Percentiles rank a stretch among this genome's conserved stretches.
These are phyloP conservation scores for Amphiprion ocellaris DNA, from an alignment of 2,113 vertebrate species.

Conservation along the genomic window DNA sequence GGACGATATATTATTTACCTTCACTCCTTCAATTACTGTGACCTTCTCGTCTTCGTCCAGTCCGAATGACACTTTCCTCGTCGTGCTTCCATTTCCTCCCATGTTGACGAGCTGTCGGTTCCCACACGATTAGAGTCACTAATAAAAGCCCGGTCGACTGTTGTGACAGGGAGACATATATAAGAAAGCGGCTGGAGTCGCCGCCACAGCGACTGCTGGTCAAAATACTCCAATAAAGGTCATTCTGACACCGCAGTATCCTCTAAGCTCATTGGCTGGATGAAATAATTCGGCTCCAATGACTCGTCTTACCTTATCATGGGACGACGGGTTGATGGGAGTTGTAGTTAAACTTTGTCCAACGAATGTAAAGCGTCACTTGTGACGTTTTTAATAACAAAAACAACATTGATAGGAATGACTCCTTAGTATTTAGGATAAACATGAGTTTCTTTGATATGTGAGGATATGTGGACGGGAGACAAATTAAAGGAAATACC, in stretches of 20 bases:
- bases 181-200: conserved; percentile 12
- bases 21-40: conserved; percentile 92
- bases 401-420: fast-evolving
- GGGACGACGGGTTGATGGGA: conserved; percentile 58
- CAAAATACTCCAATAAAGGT: conserved; percentile 73
- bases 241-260: conserved; percentile 64
- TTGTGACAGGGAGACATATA: conserved; percentile 11
- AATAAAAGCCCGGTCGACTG: not conserved
- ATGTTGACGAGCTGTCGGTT: conserved; percentile 70
- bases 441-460: not conserved
- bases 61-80: conserved; percentile 90
- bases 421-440: too few species aligned
- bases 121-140: not conserved
- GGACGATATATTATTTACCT: conserved; percentile 79
- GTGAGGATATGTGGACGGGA: not conserved
- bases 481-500: too few species aligned
- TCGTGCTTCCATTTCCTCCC: conserved; percentile 88
- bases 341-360: conserved; percentile 61
- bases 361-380: too few species aligned
- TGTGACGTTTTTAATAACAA: not conserved
- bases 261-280: conserved; percentile 70
- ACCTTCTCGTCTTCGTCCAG: conserved; percentile 92
- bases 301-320: not conserved
- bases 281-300: conserved; percentile 59
- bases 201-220: conserved; percentile 43